Evolutionary conservation across 30 jellyfish, hydroid and myxozoan genomes (phyloP).

Genomic region (Chrysaora quinquecirrha): DNA sequence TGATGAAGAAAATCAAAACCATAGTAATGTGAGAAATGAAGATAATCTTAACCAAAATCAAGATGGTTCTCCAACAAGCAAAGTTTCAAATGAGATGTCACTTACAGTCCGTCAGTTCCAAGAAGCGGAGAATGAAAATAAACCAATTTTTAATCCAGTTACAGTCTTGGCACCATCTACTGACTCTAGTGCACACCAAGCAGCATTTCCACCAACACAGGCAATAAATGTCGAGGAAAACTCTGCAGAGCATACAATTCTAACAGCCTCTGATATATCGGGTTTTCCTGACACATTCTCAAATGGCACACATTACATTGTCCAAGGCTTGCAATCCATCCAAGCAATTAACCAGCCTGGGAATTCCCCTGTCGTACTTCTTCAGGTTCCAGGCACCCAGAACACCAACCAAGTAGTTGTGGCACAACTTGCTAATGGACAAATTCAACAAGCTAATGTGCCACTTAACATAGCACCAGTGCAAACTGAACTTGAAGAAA

Average conservation of each 20-base stretch:
- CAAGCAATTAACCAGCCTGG: conserved; percentile 33
- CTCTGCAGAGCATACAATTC: conserved; percentile 35
- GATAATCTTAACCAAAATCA: too few relatives aligned
- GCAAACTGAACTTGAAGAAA: neutral
- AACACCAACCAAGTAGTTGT: conserved; percentile 32
- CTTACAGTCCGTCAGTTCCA: too few relatives aligned
- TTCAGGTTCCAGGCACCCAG: conserved; percentile 60
- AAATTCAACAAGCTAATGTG: conserved; percentile 35
- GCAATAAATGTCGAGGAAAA: conserved; percentile 18
- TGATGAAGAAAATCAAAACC: too few relatives aligned
- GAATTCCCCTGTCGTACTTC: conserved; percentile 32
- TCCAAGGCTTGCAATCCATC: conserved; percentile 15
- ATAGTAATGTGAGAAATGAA: too few relatives aligned
- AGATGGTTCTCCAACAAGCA: too few relatives aligned
- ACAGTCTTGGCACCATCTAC: conserved; percentile 25
- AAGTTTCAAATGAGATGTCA: too few relatives aligned
- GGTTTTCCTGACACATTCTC: conserved; percentile 15
- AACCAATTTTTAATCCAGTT: conserved; percentile 5
- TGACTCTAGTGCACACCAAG: conserved; percentile 19
- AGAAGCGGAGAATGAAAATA: conserved; percentile 4
- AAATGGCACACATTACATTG: conserved; percentile 48
- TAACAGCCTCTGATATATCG: conserved; percentile 28
- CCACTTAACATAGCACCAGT: conserved; percentile 11
- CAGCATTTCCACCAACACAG: conserved; percentile 44
- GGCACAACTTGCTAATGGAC: conserved; percentile 31